These are phyloP conservation scores for Campoletis sonorensis DNA, from an alignment of 1,140 invertebrate species.

Conservation along the genomic window DNA sequence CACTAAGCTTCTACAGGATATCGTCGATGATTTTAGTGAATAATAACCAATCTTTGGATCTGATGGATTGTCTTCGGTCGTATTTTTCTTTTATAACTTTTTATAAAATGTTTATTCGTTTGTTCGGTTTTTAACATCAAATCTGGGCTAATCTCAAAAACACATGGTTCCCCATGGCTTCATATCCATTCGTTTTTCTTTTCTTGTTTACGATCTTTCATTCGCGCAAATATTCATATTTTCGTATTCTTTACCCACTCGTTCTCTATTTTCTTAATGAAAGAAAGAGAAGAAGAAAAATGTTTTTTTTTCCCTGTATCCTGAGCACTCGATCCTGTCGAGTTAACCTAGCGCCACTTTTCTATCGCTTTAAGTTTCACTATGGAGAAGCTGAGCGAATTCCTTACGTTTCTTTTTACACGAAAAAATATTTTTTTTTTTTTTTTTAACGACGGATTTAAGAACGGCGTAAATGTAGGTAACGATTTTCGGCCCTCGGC, in stretches of 20 bases:
- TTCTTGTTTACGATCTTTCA: not conserved
- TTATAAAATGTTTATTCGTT: not conserved
- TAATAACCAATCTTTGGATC: not conserved
- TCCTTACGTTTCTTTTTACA: no score
- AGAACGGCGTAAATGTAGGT: not conserved
- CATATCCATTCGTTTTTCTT: not conserved
- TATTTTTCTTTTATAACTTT: not conserved
- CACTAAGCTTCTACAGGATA: not conserved
- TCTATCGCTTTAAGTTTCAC: not conserved
- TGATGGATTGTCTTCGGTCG: not conserved
- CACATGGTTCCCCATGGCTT: not conserved
- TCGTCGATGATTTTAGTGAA: not conserved
- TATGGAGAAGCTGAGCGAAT: not conserved
- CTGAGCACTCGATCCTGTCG: slow-evolving; percentile 19
- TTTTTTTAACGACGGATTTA: no score
- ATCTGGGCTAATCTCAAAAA: not conserved
- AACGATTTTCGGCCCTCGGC: not conserved
- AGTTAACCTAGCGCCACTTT: not conserved
- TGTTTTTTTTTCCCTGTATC: slow-evolving; percentile 23
- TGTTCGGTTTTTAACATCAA: not conserved
- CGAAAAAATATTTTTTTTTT: no score
- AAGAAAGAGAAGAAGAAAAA: slow-evolving; percentile 14
- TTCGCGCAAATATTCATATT: not conserved
- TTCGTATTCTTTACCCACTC: not conserved
- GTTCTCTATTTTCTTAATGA: not conserved